Evolutionary conservation across 2,888 invertebrate species (phyloP), one percentile per base, ranked within the genome.

Genomic region (Oligia latruncula): DNA sequence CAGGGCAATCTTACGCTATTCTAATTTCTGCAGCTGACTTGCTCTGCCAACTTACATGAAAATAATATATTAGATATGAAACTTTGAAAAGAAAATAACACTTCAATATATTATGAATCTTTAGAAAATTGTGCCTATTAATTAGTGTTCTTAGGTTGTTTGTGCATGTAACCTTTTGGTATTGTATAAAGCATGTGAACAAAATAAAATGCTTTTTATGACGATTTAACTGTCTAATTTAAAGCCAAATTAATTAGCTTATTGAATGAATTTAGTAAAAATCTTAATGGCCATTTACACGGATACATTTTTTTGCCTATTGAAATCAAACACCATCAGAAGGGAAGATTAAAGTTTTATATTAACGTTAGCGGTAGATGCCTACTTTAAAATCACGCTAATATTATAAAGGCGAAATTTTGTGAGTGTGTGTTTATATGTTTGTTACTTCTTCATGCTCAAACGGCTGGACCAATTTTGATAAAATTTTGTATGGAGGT

Each of bases 161-260:
- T 77, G 72, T 84, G 86, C 86, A 86, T 86, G 87, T 52, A 49
- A 71, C 6, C n/a, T 74, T 68, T 52, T 71, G 43, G 20, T 62
- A 55, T 73, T 80, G 67, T 77, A 58, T 17, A 80, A 65, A 82
- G 85, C 85, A 85, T 85, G 84, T 17, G 29, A 71, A 75, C 11
- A 15, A 72, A 75, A 75, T 58, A 6, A 76, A 74, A 75, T 70
- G 85, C 84, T 74, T 85, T n/a, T 72, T 68, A 81, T 15, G 11
- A 55, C n/a, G 4, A 64, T 29, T 66, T 43, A 72, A 80, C 49
- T 75, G n/a, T 68, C 35, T 84, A 52, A 23, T 77, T 72, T 17
- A 60, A 75, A 65, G 6, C 74, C 15, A 66, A 17, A 55, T 46
- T 71, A 40, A 79, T 66, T 15, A 17, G 76, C 79, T 83, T 83